Base-by-base conservation (phyloP, 2,888 invertebrate species). In the Hololepta plana region DNA sequence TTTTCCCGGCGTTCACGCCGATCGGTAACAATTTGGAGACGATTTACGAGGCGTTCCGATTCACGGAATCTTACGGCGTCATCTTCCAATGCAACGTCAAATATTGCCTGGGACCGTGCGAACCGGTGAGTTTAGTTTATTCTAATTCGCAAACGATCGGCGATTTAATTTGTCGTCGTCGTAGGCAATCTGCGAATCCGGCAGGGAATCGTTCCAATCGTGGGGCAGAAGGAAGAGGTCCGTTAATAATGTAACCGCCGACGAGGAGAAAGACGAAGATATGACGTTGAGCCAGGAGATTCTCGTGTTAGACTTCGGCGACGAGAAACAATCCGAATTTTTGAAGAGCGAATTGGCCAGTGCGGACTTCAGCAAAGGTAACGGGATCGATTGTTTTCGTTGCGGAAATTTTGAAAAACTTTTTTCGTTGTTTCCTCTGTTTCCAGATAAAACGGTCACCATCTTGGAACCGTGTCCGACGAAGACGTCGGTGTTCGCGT, bases 51-150 rank as follows among this genome's bases (percentile, higher is more conserved):
- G 90, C 90, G 1, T 91, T 91, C 64, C 68, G 90, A 47, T 91
- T 91, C 53, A 91, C 90, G 1, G 90, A 91, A 52, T 90, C 88
- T 7, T 91, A 91, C 43, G 90, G 90, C 25, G 90, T 91, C 33
- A 91, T 91, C 51, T 91, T 91, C 72, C 90, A 91, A 51, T 91
- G 90, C 55, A 91, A 91, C 55, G 90, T 91, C 42, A 90, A 90
- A 51, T 91, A 91, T 53, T 91, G 90, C 47, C 67, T 91, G 35
- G 90, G 90, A 47, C 87, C 85, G 38, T 91, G 90, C 47, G 87
- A 90, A 51, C 84, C 90, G 43, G 82, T 84, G 58, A 68, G 71
- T 59, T 12, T 17, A 17, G 17, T 17, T 17, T 17, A 7, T 7
- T 17, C 17, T 7, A 17, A 17, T 7, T 17, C 17, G n/a, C n/a